Evolutionary conservation across 2,797 vertebrate species (phyloP).

Genomic region (Xyrichtys novacula): DNA sequence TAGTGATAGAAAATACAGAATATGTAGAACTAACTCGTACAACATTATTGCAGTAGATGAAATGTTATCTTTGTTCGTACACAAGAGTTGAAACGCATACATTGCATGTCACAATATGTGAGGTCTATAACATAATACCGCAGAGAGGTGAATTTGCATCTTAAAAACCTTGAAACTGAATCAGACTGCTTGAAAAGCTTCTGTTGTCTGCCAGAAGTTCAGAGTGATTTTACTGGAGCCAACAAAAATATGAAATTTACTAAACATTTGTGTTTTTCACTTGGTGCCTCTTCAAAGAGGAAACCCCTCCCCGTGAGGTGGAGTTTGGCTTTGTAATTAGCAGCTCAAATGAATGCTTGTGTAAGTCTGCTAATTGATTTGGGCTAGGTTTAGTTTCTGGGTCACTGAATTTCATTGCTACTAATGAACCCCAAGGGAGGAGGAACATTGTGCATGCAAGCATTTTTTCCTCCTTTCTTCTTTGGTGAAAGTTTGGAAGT

Average conservation of each 20-base stretch:
- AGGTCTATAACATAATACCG: constrained; percentile 6
- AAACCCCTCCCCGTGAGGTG: constrained; percentile 68
- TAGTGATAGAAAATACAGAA: too few species aligned
- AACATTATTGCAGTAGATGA: too few species aligned
- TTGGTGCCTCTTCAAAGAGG: constrained; percentile 75
- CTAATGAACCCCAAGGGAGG: constrained; percentile 84
- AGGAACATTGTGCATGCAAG: constrained; percentile 64
- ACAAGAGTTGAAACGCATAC: neutral
- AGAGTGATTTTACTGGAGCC: constrained; percentile 32
- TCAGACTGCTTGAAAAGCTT: constrained; percentile 18
- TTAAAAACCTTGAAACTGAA: constrained; percentile 20
- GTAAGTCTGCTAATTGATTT: constrained; percentile 80
- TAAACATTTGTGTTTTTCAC: constrained; percentile 60
- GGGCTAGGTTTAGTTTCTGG: constrained; percentile 83
- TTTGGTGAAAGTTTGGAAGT: constrained; percentile 71
- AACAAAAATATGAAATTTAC: constrained; percentile 54
- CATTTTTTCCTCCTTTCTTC: constrained; percentile 47
- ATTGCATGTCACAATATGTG: neutral
- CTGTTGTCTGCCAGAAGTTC: constrained; percentile 12
- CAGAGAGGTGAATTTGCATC: constrained; percentile 23
- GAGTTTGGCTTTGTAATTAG: constrained; percentile 79
- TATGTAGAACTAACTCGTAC: too few species aligned
- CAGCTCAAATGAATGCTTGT: constrained; percentile 74
- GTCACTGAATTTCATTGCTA: constrained; percentile 84
- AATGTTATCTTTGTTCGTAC: neutral